Conservation (phyloP, 2,113 vertebrate genomes). For the Podocnemis expansa region DNA sequence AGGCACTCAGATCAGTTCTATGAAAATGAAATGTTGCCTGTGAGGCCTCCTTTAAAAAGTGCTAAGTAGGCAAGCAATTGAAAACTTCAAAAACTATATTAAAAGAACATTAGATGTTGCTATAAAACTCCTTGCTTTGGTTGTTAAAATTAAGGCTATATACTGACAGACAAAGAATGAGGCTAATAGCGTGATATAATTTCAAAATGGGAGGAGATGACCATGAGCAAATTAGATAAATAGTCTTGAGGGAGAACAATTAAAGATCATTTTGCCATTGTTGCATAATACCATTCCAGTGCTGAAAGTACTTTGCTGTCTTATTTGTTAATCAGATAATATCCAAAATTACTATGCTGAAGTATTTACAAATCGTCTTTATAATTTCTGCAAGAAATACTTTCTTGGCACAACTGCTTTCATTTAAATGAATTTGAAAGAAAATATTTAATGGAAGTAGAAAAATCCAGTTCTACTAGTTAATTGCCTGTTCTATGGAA, state of each 20-base stretch:
- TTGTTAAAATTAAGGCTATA: neutral
- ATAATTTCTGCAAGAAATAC: neutral
- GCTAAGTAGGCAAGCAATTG: neutral
- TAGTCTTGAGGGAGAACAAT: constrained; percentile 33
- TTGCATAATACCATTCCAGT: neutral
- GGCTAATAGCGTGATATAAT: neutral
- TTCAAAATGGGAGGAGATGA: constrained; percentile 28
- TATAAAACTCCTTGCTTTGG: neutral
- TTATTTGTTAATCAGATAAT: constrained; percentile 7
- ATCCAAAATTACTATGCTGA: neutral
- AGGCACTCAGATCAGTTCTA: neutral
- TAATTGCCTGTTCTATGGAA: neutral
- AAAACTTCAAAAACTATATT: neutral
- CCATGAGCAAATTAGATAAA: constrained; percentile 40
- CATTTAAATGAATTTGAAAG: neutral
- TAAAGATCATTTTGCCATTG: neutral
- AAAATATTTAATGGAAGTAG: neutral
- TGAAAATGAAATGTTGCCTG: neutral
- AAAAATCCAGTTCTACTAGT: neutral
- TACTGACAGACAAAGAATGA: neutral
- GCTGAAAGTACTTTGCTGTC: neutral
- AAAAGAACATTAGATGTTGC: neutral
- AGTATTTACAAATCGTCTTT: neutral
- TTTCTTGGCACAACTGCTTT: neutral
- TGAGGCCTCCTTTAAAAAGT: neutral